Evolutionary conservation across 2,797 vertebrate species (phyloP), one percentile per base, ranked within the genome.

Genomic region (Acanthornis magna): DNA sequence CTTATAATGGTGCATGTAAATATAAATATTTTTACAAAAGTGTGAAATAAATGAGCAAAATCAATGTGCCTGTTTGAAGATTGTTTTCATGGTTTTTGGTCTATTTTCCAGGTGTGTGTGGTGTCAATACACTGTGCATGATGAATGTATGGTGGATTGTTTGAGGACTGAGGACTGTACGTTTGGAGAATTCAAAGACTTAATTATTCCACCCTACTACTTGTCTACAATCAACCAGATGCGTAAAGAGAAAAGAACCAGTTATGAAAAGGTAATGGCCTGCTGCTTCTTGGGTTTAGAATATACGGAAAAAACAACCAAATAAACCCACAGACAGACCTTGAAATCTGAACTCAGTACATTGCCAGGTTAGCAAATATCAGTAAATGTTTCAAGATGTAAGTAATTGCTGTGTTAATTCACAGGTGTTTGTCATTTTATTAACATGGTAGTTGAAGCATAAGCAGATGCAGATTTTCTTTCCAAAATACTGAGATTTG

Each of bases 121-220:
- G 99, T 99, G 99, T 96, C 99, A 99, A 98, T 97, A 92, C 93
- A 99, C 98, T 5, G 98, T 99, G 45, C 99, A 99, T 32, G 99
- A 99, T 12, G 99, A 99, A 60, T 99, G 99, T 95, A 98, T 98
- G 97, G 88, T 97, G 79, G 97, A 89, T 50, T 92, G 96, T 87
- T 87, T 95, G 26, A 98, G 97, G 63, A 97, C 91, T 10, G 98
- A 98, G 51, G 96, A 93, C 36, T 99, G 99, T 83, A 98, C 98
- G 22, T 97, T 99, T 90, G 99, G 99, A 88, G 99, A 99, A 97
- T 99, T 99, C 91, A 98, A 32, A 95, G 98, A 98, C 85, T 98
- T 99, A 94, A 99, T 99, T 97, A 99, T 99, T 88, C 99, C 99
- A 3, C 99, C 99, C 5, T 98, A 98, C 88, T 99, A 99, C 92